Evolutionary conservation across 37 sponge, comb jelly and placozoan species (phyloP).

Genomic region (Chondrosia reniformis): DNA sequence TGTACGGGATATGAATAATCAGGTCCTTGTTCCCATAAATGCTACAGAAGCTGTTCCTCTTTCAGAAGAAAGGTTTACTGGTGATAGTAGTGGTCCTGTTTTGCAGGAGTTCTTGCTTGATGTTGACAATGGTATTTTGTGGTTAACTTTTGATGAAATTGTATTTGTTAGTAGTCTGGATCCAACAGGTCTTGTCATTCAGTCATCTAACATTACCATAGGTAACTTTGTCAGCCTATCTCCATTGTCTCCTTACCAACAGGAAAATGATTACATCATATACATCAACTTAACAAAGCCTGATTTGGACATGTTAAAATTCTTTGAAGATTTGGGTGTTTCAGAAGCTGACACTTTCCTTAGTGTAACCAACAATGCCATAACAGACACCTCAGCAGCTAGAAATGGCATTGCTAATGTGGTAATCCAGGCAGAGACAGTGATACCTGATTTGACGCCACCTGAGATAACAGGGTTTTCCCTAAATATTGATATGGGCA

Average conservation of each 20-base stretch:
- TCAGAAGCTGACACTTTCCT: slow-evolving; percentile 48
- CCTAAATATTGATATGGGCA: slow-evolving; percentile 57
- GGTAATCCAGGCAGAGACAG: slow-evolving; percentile 25
- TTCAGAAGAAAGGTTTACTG: background rate
- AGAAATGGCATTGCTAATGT: slow-evolving; percentile 20
- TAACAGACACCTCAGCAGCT: slow-evolving; percentile 31
- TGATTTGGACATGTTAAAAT: slow-evolving; percentile 65
- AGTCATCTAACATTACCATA: background rate
- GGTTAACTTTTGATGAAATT: slow-evolving; percentile 78
- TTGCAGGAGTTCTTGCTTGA: slow-evolving; percentile 56
- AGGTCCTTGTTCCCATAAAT: slow-evolving; percentile 24
- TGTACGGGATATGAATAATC: slow-evolving; percentile 66
- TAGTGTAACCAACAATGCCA: slow-evolving; percentile 30
- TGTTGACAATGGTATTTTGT: slow-evolving; percentile 56
- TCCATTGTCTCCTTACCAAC: background rate
- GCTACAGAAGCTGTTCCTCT: slow-evolving; percentile 19
- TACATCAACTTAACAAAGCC: slow-evolving; percentile 49
- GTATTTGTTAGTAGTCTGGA: slow-evolving; percentile 42
- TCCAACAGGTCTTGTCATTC: slow-evolving; percentile 2
- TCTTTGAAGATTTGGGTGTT: slow-evolving; percentile 55
- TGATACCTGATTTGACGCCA: slow-evolving; percentile 55
- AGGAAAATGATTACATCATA: slow-evolving; percentile 25
- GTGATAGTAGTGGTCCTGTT: slow-evolving; percentile 57
- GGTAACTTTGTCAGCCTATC: slow-evolving; percentile 5
- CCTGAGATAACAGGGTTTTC: slow-evolving; percentile 48